Percentiles rank a stretch among this genome's conserved stretches.
Conservation (phyloP, 2,888 invertebrate species). For the Cryptophagus acutangulus region DNA sequence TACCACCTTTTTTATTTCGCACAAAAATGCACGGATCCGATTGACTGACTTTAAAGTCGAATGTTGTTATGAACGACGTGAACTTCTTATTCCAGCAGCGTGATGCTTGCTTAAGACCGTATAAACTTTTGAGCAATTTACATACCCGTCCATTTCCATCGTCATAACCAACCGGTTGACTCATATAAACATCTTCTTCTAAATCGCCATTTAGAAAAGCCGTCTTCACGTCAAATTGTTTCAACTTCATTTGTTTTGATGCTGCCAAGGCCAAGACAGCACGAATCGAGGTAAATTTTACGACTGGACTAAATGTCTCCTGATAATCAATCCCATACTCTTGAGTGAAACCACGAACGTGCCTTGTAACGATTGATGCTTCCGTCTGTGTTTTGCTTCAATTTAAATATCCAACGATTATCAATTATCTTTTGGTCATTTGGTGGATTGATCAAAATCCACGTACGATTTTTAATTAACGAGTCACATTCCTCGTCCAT, state of each 20-base stretch:
- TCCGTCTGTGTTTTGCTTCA: neutral
- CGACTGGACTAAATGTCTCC: constrained; percentile 25
- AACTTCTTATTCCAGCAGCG: constrained; percentile 27
- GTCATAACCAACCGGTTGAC: constrained; percentile 19
- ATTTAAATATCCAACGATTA: constrained; percentile 1
- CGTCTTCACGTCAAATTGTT: constrained; percentile 28
- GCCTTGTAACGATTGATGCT: constrained; percentile 7
- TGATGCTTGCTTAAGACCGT: constrained; percentile 35
- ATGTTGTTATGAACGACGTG: constrained; percentile 27
- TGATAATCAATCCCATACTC: constrained; percentile 24
- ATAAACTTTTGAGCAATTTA: constrained; percentile 32
- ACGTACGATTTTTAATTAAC: neutral
- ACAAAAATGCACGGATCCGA: constrained; percentile 35
- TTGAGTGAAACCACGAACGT: constrained; percentile 15
- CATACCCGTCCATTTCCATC: constrained; percentile 26
- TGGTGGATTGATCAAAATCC: neutral
- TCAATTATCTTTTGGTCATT: neutral
- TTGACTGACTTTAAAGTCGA: constrained; percentile 26
- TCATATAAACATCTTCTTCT: constrained; percentile 23
- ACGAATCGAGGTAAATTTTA: constrained; percentile 19
- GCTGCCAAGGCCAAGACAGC: constrained; percentile 19
- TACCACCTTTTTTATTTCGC: neutral
- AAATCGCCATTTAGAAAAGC: constrained; percentile 26
- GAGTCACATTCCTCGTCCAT: neutral
- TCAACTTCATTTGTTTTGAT: constrained; percentile 13